Evolutionary conservation across 2,888 invertebrate species (phyloP), one percentile per base, ranked within the genome.

Genomic region (Melipona beecheii): DNA sequence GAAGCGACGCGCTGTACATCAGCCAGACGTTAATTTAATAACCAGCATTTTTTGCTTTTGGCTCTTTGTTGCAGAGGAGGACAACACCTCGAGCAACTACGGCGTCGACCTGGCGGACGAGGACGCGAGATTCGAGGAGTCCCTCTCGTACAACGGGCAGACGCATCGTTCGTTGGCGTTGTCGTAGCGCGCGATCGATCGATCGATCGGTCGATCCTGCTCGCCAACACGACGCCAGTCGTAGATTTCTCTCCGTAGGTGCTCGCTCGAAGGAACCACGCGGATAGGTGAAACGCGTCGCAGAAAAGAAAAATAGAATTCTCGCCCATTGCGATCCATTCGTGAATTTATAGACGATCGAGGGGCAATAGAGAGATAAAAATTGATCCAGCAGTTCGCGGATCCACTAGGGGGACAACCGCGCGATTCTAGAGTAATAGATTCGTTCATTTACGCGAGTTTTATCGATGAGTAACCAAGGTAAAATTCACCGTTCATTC

Each of bases 31-130:
- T 75, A 71, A 74, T 66, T 65, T 62, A 75, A 78, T 74, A 72
- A 73, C 65, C 36, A 65, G 60, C 31, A 27, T 43, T 81, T 43
- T 81, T 24, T 24, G 50, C 62, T 56, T 43, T 75, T 19, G 36
- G 2, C 65, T 9, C 36, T 89, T 84, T 84, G 85, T 91, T 90
- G 19, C 91, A 93, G 93, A 92, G 86, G 93, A 93, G 80, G 93
- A 93, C 87, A 92, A 91, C 74, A 93, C 93, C 62, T 92, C 93
- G 79, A 92, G 92, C 85, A 91, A 92, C 86, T 92, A 92, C 85
- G 93, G 91, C 75, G 91, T 93, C 70, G 93, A 93, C 85, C 84
- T 93, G 82, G 92, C 93, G 75, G 93, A 92, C 81, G 91, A 91
- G 68, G 87, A 91, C 62, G 88, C 90, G 68, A 92, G 91, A 84